Conservation (phyloP, 1,140 invertebrate species). For the Platyura marginata region DNA sequence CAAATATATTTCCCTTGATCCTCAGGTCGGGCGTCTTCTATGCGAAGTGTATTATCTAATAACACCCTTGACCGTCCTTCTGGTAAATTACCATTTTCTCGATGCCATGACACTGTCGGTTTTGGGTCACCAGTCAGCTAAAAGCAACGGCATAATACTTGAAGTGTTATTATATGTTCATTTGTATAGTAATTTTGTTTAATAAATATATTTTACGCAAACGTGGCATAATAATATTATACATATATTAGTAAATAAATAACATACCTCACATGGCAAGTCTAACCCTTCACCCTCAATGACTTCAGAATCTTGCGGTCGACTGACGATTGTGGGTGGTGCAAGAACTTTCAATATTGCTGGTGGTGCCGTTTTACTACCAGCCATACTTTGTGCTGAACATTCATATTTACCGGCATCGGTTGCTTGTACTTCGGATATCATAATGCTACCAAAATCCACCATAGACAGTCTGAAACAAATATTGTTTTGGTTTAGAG, state of each 20-base stretch:
- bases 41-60: conserved; percentile 41
- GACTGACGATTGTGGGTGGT: background rate
- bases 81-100: conserved; percentile 46
- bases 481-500: no score
- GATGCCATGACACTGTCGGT: conserved; percentile 49
- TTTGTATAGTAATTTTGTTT: background rate
- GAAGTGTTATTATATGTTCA: background rate
- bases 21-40: conserved; percentile 37
- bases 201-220: no score
- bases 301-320: conserved; percentile 5
- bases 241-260: background rate
- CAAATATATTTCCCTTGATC: conserved; percentile 53
- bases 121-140: conserved; percentile 44
- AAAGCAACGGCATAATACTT: no score
- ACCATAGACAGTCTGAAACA: conserved; percentile 4
- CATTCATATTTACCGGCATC: conserved; percentile 4
- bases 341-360: conserved; percentile 3
- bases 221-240: background rate
- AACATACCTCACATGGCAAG: conserved; percentile 36
- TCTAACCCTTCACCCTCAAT: conserved; percentile 13
- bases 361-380: conserved; percentile 2
- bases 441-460: conserved; percentile 2
- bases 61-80: conserved; percentile 38
- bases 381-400: conserved; percentile 5
- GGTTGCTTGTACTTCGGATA: conserved; percentile 4